Evolutionary conservation across 2,888 invertebrate species (phyloP).

Genomic region (Thera britannica): DNA sequence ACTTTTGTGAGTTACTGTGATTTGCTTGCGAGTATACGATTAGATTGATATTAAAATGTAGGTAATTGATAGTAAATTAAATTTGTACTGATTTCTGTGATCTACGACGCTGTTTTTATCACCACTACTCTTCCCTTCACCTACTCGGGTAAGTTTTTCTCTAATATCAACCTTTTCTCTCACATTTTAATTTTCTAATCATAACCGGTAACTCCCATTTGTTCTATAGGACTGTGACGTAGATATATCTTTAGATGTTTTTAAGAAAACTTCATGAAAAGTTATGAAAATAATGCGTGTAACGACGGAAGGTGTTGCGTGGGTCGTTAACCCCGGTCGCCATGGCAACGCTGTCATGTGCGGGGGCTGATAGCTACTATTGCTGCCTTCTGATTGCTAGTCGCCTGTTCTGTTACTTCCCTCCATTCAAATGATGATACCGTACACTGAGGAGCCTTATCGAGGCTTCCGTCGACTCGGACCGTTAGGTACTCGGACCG

Average conservation of each 20-base stretch:
- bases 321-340: constrained; percentile 75
- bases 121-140: not conserved
- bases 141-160: constrained; percentile 6
- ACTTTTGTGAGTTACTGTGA: constrained; percentile 8
- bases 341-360: constrained; percentile 73
- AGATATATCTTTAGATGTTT: not conserved
- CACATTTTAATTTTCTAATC: too few relatives aligned
- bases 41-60: not conserved
- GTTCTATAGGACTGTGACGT: too few relatives aligned
- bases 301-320: constrained; percentile 57
- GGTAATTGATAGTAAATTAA: not conserved
- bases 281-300: constrained; percentile 15
- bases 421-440: constrained; percentile 5
- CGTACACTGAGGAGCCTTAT: not conserved
- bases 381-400: constrained; percentile 42
- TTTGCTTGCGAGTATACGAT: constrained; percentile 9
- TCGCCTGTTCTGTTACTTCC: constrained; percentile 14
- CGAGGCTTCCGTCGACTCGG: not conserved
- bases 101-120: not conserved
- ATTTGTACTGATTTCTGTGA: not conserved
- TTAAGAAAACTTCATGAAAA: constrained; percentile 7
- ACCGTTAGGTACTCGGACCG: too few relatives aligned
- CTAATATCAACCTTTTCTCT: not conserved
- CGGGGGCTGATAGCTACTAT: constrained; percentile 57
- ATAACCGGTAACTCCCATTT: too few relatives aligned